Percentiles rank a stretch among this genome's conserved stretches.
These are phyloP conservation scores for Drosophila phalerata DNA, from an alignment of 2,888 invertebrate species.

Conservation along the genomic window DNA sequence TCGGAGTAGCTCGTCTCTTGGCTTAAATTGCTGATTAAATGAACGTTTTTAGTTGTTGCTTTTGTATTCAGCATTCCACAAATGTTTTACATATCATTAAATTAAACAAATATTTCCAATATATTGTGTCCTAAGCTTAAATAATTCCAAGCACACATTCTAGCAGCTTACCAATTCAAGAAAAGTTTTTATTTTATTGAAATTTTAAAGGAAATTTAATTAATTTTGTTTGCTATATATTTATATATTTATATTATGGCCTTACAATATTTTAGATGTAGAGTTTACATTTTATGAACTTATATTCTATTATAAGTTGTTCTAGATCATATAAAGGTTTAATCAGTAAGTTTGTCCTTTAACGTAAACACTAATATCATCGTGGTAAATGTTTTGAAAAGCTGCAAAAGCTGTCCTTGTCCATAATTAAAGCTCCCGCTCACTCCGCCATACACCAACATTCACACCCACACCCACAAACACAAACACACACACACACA, in stretches of 20 bases:
- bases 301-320: neutral
- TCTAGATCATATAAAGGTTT: neutral
- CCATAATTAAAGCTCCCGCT: constrained; percentile 32
- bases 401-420: constrained; percentile 41
- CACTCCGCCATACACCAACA: neutral
- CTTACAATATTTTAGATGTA: no score
- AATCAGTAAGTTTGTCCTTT: constrained; percentile 16
- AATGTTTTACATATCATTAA: constrained; percentile 9
- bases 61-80: constrained; percentile 7
- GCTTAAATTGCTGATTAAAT: constrained; percentile 52
- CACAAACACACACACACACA: constrained; percentile 2
- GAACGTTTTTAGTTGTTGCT: neutral
- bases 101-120: neutral
- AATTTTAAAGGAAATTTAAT: no score
- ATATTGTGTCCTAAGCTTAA: neutral
- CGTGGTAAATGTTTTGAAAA: constrained; percentile 4
- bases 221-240: no score
- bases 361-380: constrained; percentile 3
- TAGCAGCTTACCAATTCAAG: constrained; percentile 32
- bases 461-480: constrained; percentile 5
- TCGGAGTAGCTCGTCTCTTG: constrained; percentile 79
- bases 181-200: no score
- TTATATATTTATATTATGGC: no score
- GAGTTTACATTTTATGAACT: no score
- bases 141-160: constrained; percentile 11